phyloP scores from a whole-genome alignment of 1,140 invertebrate species.

The Druon quercuslanigerum region DNA sequence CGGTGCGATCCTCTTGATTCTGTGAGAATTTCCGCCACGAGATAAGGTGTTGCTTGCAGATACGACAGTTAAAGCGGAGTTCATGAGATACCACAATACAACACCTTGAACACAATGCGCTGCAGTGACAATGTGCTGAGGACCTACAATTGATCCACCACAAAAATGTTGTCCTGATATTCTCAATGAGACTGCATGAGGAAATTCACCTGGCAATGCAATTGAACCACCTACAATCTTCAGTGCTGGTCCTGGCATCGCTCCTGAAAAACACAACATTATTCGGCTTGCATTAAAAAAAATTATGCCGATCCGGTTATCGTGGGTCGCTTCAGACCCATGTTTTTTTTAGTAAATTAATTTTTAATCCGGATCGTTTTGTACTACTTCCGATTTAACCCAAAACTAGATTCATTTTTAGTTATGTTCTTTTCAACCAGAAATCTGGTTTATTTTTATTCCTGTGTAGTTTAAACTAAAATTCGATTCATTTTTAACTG shows the following conservation, averaged over 20 bases:
- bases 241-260: neutral
- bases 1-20: neutral
- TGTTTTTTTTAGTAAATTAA: too few species aligned
- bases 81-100: neutral
- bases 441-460: too few species aligned
- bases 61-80: neutral
- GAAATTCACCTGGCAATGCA: neutral
- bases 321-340: too few species aligned
- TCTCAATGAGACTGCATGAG: neutral
- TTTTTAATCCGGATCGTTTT: too few species aligned
- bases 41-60: neutral
- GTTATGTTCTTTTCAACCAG: too few species aligned
- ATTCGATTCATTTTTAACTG: too few species aligned
- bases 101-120: neutral
- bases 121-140: neutral
- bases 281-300: neutral
- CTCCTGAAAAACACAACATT: neutral
- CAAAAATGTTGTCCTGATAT: neutral
- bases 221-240: slow-evolving; percentile 33
- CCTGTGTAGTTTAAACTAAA: too few species aligned
- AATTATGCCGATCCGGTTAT: too few species aligned
- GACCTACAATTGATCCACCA: neutral
- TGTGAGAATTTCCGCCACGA: neutral
- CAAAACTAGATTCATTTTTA: too few species aligned
- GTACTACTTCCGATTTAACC: too few species aligned